Evolutionary conservation across 2,797 vertebrate species (phyloP), one percentile per base, ranked within the genome.

Genomic region (Pangasius macronema): DNA sequence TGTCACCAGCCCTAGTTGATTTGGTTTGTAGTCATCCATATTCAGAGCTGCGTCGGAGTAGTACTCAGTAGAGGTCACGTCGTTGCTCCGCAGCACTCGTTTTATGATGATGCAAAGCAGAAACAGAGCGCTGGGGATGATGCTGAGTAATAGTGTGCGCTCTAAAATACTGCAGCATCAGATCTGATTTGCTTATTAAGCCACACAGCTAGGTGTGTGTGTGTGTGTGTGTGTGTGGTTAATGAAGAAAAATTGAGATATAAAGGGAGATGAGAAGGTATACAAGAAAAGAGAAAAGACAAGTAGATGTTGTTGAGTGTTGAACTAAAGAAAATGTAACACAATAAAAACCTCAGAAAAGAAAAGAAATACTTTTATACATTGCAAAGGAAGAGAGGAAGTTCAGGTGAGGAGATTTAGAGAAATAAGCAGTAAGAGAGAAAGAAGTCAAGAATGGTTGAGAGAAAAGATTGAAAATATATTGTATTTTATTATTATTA

Each of bases 81-180:
- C 36, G 5, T 89, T 91, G 80, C 73, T 11, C 85, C 51, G 85
- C 84, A 36, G 63, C 46, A 42, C 53, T 89, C 72, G 22, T 55
- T 87, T 68, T 67, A 75, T 88, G 63, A 85, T 88, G 83, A 90
- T 49, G 86, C 63, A n/a, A 83, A 72, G 80, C 79, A 85, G 75
- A 88, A 86, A 57, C 11, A 8, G 30, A 76, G 76, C 13, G 59
- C 67, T 73, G 51, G 77, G 61, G 81, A 76, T 61, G 20, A 83
- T 91, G 91, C 92, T 90, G 91, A 89, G 86, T 89, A 91, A 88
- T 87, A 87, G 87, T 88, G 63, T 82, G 86, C 53, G 86, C 55
- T 75, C 16, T 70, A n/a, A 79, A 86, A 84, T 79, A 82, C 87
- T 30, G 91, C 90, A 88, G 79, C 85, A 80, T 24, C 81, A 82